Evolutionary conservation across 1,140 invertebrate genomes (phyloP), one percentile per base, ranked within the genome.

Genomic region (Harpegnathos saltator): DNA sequence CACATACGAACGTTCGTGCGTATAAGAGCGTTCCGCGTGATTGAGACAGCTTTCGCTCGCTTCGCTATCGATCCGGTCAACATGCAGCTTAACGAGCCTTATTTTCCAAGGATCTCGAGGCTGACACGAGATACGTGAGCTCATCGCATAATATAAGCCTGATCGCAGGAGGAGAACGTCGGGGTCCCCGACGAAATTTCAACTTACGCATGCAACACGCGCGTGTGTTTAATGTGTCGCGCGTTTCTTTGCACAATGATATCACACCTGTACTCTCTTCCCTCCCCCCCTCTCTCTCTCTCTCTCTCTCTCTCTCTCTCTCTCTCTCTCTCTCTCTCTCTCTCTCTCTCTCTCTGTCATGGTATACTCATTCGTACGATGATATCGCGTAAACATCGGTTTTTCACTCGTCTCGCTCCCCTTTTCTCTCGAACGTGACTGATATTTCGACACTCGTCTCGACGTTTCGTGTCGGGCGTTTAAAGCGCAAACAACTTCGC

Each of bases 191-290:
- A 78, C n/a, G 22, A 69, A 68, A 58, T 26, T 75, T 78, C 44
- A 78, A 56, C 22, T 33, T 65, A 29, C 14, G 44, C 24, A 78
- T 68, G 50, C 75, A 5, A 56, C 62, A 54, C 7, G 38, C 62
- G 68, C 62, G 63, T 68, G 61, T 69, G 22, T 15, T 58, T 69
- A 68, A 56, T 44, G 15, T 15, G 14, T 78, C 65, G 24, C 17
- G 29, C 3, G 33, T 80, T 80, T 80, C 48, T 75, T 63, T 63
- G 17, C 62, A 66, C 22, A 56, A 11, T 44, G 52, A 48, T 80
- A 69, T 69, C 75, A 58, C 52, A 58, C 52, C 26, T 65, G 44
- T 33, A 1, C 29, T 33, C 5, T 33, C 29, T 33, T n/a, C n/a
- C n/a, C n/a, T n/a, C n/a, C n/a, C n/a, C n/a, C n/a, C n/a, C n/a